phyloP scores from a whole-genome alignment of 2,113 vertebrate genomes.

The Aix galericulata region DNA sequence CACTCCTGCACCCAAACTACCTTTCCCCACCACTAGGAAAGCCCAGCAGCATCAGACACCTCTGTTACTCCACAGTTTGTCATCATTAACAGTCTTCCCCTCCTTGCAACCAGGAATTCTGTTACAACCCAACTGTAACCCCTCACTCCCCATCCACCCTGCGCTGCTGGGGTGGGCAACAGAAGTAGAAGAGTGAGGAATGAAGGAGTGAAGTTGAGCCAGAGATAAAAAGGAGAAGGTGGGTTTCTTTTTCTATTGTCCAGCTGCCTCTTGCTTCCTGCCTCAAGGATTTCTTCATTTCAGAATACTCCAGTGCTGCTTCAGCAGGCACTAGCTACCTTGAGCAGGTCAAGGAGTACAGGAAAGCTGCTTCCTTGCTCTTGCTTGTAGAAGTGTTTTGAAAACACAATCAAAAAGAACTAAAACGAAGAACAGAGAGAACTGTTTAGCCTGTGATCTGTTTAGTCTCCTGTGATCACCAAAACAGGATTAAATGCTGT shows the following conservation, averaged over 20 bases:
- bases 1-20: background rate
- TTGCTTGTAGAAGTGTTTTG: background rate
- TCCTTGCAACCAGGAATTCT: background rate
- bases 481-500: background rate
- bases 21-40: background rate
- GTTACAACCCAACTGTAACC: background rate
- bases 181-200: background rate
- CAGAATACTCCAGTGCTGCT: background rate
- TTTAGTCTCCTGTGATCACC: background rate
- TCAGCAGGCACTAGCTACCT: background rate
- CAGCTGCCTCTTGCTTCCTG: background rate
- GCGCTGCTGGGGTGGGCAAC: background rate
- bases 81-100: background rate
- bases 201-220: background rate
- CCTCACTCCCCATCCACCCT: background rate
- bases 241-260: background rate
- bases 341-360: background rate
- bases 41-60: background rate
- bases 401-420: background rate
- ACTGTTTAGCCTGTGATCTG: background rate
- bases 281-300: background rate
- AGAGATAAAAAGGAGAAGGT: background rate
- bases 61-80: background rate
- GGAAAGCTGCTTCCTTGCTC: background rate
- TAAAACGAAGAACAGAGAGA: background rate